Percentiles rank a stretch among this genome's conserved stretches.
Conservation (phyloP, 2,797 vertebrate species). For the Rhinella marina region DNA sequence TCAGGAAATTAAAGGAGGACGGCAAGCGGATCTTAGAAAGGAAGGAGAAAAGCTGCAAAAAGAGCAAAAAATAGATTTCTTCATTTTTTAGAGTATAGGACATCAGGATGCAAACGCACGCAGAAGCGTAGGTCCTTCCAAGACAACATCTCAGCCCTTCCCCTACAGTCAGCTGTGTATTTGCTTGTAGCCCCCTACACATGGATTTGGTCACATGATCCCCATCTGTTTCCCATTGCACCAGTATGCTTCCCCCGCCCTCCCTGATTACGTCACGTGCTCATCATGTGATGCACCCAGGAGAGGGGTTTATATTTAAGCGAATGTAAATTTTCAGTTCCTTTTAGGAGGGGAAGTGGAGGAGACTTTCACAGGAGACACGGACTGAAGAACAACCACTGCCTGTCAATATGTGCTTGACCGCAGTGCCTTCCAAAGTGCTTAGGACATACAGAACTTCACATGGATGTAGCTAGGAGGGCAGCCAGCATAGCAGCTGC, state of each 20-base stretch:
- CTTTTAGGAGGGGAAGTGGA: constrained; percentile 27
- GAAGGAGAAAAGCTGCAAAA: background rate
- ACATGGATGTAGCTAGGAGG: too few species aligned
- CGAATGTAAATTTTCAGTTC: constrained; percentile 42
- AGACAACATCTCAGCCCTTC: background rate
- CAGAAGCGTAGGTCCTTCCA: background rate
- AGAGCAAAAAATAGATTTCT: background rate
- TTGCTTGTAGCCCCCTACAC: constrained; percentile 30
- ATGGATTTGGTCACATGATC: constrained; percentile 55
- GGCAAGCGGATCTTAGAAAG: background rate
- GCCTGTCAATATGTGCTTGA: background rate
- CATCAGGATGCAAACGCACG: background rate
- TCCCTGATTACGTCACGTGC: constrained; percentile 27
- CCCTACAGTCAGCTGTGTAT: background rate
- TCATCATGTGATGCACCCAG: constrained; percentile 50
- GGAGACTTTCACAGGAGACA: background rate
- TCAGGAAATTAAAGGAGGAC: background rate
- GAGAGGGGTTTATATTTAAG: constrained; percentile 19
- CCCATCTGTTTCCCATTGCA: constrained; percentile 60
- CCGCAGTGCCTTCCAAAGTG: background rate
- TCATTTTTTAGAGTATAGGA: background rate
- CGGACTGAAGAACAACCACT: background rate
- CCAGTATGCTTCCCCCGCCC: background rate
- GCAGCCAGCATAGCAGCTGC: too few species aligned
- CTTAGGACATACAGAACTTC: too few species aligned